A percentile compares a stretch with the other conserved stretches of the same genome.
These are phyloP conservation scores for Carlito syrichta DNA, from an alignment of 2,113 vertebrate species.

Conservation along the genomic window DNA sequence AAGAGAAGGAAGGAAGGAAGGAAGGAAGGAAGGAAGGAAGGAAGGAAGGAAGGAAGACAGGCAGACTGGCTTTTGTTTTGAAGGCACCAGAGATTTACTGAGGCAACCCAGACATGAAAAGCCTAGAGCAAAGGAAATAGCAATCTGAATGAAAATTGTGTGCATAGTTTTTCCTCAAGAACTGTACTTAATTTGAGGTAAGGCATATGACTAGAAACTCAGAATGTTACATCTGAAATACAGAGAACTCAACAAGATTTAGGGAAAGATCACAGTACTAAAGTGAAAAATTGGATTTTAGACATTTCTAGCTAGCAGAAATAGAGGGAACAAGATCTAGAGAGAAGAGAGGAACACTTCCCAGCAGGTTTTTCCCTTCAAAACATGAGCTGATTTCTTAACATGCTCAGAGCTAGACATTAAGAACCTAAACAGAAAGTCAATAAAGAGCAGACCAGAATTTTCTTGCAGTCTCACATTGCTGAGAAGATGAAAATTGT, in stretches of 20 bases:
- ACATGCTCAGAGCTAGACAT: background rate
- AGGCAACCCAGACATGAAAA: background rate
- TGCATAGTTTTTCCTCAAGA: background rate
- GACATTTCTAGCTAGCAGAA: background rate
- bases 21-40: background rate
- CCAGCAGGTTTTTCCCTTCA: background rate
- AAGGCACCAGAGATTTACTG: background rate
- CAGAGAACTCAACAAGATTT: background rate
- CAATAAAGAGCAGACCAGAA: background rate
- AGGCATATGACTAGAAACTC: background rate
- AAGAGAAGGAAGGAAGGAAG: background rate
- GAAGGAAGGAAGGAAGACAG: too few relatives aligned
- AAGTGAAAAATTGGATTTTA: background rate
- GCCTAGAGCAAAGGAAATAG: background rate
- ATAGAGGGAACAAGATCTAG: background rate
- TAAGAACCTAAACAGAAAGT: background rate
- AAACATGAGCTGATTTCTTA: background rate
- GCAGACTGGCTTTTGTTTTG: background rate
- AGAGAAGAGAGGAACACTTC: background rate
- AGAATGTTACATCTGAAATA: background rate
- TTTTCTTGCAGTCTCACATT: background rate
- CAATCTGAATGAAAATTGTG: background rate
- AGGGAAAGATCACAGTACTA: background rate
- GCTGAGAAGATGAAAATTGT: background rate
- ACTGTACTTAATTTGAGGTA: background rate